Evolutionary conservation across 2,113 vertebrate genomes (phyloP).

Genomic region (Aepyceros melampus): DNA sequence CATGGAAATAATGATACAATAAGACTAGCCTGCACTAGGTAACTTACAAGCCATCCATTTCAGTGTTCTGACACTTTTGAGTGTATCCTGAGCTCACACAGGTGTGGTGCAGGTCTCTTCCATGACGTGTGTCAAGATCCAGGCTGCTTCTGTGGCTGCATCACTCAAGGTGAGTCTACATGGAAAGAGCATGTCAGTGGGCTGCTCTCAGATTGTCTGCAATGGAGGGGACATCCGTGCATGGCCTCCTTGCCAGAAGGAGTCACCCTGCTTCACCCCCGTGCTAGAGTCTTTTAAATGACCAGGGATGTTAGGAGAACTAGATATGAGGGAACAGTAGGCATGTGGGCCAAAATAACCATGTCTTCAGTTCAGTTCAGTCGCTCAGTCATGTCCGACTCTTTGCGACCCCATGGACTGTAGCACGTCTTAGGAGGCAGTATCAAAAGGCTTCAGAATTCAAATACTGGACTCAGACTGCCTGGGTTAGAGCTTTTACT

Average conservation of each 20-base stretch:
- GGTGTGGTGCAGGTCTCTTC: accelerated
- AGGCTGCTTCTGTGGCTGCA: accelerated
- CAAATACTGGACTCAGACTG: background rate
- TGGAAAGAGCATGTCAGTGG: background rate
- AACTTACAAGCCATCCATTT: too few species aligned
- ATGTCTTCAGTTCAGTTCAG: background rate
- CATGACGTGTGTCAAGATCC: background rate
- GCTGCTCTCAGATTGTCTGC: background rate
- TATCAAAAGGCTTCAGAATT: background rate
- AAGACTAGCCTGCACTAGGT: too few species aligned
- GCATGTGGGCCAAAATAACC: accelerated
- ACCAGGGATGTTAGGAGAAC: background rate
- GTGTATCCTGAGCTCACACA: accelerated
- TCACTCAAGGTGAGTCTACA: accelerated
- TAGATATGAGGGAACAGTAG: background rate
- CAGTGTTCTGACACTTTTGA: background rate
- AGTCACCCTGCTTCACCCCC: background rate
- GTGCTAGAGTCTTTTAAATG: background rate
- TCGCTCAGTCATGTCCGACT: too few species aligned
- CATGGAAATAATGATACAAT: background rate
- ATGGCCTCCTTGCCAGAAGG: background rate
- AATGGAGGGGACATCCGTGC: accelerated
- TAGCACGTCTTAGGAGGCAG: background rate
- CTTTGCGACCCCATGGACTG: too few species aligned
- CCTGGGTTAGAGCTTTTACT: background rate